These are phyloP conservation scores for Rhinella marina DNA, from an alignment of 2,797 vertebrate genomes.

Conservation along the genomic window DNA sequence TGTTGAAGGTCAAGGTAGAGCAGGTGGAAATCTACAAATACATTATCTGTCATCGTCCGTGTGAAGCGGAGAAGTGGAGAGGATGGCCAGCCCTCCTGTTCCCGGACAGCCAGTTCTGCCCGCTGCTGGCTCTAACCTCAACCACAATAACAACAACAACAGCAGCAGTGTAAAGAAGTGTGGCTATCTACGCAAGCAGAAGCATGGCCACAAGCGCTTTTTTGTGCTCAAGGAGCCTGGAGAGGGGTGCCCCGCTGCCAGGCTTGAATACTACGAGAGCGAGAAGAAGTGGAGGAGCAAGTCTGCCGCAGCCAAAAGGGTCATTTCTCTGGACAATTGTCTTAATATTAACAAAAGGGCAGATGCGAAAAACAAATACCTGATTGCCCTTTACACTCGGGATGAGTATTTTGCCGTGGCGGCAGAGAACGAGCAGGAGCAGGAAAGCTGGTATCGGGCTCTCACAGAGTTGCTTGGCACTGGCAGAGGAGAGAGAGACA, in stretches of 20 bases:
- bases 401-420: constrained; percentile 97
- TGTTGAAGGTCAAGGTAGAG: constrained; percentile 44
- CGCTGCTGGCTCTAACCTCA: constrained; percentile 74
- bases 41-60: constrained; percentile 59
- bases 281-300: constrained; percentile 99
- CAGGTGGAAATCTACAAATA: constrained; percentile 64
- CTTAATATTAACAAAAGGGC: constrained; percentile 96
- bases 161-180: constrained; percentile 85
- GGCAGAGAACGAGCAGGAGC: constrained; percentile 92
- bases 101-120: constrained; percentile 66
- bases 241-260: constrained; percentile 81
- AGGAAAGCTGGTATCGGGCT: constrained; percentile 91
- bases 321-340: constrained; percentile 90
- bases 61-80: constrained; percentile 61
- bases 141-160: constrained; percentile 76
- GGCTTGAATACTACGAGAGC: constrained; percentile 97
- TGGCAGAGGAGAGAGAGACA: constrained; percentile 82
- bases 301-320: constrained; percentile 88
- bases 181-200: constrained; percentile 94
- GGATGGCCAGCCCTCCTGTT: constrained; percentile 90
- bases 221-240: constrained; percentile 87
- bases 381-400: constrained; percentile 95
- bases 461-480: constrained; percentile 87
- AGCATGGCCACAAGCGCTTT: constrained; percentile 95
- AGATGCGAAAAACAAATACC: constrained; percentile 95